A percentile compares a stretch with the other conserved stretches of the same genome.
Conservation (phyloP, 2,113 vertebrate species). For the Alligator sinensis region DNA sequence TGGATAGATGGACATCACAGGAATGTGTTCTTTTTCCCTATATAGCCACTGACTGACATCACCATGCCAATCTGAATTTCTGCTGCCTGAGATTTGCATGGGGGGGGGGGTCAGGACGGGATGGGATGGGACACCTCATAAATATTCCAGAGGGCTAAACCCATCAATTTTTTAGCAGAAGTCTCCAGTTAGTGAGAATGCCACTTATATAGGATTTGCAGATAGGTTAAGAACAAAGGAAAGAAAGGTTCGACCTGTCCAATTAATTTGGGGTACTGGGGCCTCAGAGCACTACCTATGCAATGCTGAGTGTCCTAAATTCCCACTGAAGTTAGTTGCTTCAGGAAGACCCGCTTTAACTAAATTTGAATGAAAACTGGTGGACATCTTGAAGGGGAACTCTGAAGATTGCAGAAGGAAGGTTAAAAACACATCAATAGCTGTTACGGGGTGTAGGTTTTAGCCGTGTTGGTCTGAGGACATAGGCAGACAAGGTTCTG, state of each 20-base stretch:
- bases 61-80: background rate
- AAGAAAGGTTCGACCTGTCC: background rate
- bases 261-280: background rate
- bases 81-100: background rate
- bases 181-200: background rate
- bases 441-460: no score
- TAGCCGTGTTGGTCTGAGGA: no score
- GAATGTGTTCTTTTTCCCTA: background rate
- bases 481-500: no score
- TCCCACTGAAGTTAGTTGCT: background rate
- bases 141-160: background rate
- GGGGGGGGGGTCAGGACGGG: background rate
- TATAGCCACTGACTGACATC: background rate
- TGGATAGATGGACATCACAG: background rate
- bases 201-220: accelerated
- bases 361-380: background rate
- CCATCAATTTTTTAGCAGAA: background rate
- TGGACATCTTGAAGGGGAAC: background rate
- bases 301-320: background rate
- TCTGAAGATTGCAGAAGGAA: background rate
- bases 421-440: background rate
- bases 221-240: background rate
- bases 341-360: background rate
- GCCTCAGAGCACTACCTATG: background rate
- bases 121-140: background rate